Base-by-base conservation (phyloP, 2,113 vertebrate species). In the Capricornis sumatraensis region DNA sequence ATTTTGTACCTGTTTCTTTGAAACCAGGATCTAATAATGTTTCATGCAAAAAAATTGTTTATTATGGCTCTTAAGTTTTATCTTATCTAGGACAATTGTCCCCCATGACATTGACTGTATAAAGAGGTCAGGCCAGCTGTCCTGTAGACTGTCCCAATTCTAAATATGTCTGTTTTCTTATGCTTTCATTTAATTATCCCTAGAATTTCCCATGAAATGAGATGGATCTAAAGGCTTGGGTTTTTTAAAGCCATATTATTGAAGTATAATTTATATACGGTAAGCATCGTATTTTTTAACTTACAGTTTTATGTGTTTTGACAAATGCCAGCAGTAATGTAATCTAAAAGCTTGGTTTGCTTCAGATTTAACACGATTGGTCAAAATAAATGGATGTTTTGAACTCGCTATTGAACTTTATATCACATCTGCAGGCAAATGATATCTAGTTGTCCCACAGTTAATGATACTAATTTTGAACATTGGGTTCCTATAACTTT, bases 41-140 rank as follows among this genome's bases (percentile, higher is more conserved):
- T 78, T 74, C 57, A 60, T 19, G 23, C 30, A 47, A 47, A 71
- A 52, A 76, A 81, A 91, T 92, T 94, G 6, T 89, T 76, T 43
- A 45, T 74, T 23, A 14, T 17, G 12, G 87, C 43, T 84, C 36
- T 52, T 58, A 89, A 85, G 27, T 74, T 57, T 78, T 74, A 0
- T 58, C 64, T 92, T 40, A 92, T 94, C 64, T 90, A 87, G 85
- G 64, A 91, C 53, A 94, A 71, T 28, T 8, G 27, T 62, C 5
- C 14, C 36, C 82, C 40, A n/a, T 40, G 25, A 62, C 67, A 62
- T 3, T 86, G 78, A 62, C 89, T 85, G 30, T 71, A 52, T 86
- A 74, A 96, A 79, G 94, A 97, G 45, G 79, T 60, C 60, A 62
- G 25, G 57, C 55, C 76, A 92, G n/a, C 92, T 96, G 52, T 92